These are phyloP conservation scores for Eleutherodactylus coqui DNA, from an alignment of 2,797 vertebrate species.

Conservation along the genomic window DNA sequence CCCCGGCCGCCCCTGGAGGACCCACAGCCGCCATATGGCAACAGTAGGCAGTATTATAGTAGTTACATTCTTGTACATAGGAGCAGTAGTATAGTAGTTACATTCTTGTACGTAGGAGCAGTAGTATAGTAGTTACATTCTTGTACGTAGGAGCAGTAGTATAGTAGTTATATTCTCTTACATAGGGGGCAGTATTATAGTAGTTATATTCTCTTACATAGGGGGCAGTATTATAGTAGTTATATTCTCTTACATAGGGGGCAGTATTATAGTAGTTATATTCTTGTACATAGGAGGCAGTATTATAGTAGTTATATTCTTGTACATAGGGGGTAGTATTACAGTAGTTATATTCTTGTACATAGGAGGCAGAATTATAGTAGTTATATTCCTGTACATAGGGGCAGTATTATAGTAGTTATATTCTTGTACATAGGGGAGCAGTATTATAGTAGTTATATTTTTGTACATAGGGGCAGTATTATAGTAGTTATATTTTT, in stretches of 20 bases:
- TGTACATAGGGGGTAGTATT: slow-evolving; percentile 1
- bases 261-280: slow-evolving; percentile 14
- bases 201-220: slow-evolving; percentile 7
- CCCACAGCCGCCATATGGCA: too few relatives aligned
- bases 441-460: too few relatives aligned
- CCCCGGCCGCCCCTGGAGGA: too few relatives aligned
- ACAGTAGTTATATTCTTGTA: neutral
- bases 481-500: too few relatives aligned
- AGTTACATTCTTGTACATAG: slow-evolving; percentile 5
- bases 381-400: slow-evolving; percentile 9
- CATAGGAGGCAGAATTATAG: neutral
- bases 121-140: slow-evolving; percentile 14
- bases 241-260: neutral
- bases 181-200: neutral
- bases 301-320: slow-evolving; percentile 26
- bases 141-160: neutral
- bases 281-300: slow-evolving; percentile 2
- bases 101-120: neutral
- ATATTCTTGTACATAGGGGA: too few relatives aligned
- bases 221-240: neutral
- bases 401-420: too few relatives aligned
- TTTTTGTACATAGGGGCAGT: too few relatives aligned
- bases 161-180: slow-evolving; percentile 9
- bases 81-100: slow-evolving; percentile 2
- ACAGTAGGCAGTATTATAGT: slow-evolving; percentile 13